Evolutionary conservation across 2,113 vertebrate genomes (phyloP).

Genomic region (Etheostoma cragini): DNA sequence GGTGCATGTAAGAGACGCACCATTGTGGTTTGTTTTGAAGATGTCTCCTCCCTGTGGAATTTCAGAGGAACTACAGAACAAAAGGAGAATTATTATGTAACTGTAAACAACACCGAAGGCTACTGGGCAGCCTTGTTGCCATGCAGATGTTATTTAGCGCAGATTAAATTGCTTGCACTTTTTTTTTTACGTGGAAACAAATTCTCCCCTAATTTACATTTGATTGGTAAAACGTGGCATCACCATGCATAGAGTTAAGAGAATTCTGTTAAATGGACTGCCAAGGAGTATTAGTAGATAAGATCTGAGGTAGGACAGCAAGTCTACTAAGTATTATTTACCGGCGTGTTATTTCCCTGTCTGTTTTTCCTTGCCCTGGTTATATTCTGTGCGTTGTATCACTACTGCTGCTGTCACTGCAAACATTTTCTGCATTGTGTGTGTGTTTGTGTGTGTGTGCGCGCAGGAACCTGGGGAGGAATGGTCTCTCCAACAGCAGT

Average conservation of each 20-base stretch:
- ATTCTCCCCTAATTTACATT: background rate
- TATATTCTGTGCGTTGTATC: too few species aligned
- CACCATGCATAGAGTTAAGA: background rate
- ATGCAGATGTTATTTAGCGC: slow-evolving; percentile 56
- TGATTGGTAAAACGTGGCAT: background rate
- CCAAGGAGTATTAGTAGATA: too few species aligned
- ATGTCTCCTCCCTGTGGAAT: slow-evolving; percentile 71
- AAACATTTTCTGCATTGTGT: background rate
- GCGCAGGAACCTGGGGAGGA: slow-evolving; percentile 95
- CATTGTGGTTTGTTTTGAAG: slow-evolving; percentile 36
- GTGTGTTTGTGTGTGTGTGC: background rate
- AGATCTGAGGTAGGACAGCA: background rate
- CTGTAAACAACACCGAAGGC: slow-evolving; percentile 54
- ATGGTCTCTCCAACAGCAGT: slow-evolving; percentile 97
- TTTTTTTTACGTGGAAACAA: background rate
- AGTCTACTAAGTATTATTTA: background rate
- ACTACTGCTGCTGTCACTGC: background rate
- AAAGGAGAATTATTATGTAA: slow-evolving; percentile 60
- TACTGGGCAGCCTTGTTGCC: slow-evolving; percentile 69
- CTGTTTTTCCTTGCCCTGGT: background rate
- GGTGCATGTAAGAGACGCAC: too few species aligned
- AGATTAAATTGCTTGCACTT: background rate
- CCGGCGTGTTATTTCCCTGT: background rate
- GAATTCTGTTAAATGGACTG: background rate
- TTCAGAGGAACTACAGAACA: slow-evolving; percentile 42